Evolutionary conservation across 2,888 invertebrate genomes (phyloP), one percentile per base, ranked within the genome.

Genomic region (Nineta flava): DNA sequence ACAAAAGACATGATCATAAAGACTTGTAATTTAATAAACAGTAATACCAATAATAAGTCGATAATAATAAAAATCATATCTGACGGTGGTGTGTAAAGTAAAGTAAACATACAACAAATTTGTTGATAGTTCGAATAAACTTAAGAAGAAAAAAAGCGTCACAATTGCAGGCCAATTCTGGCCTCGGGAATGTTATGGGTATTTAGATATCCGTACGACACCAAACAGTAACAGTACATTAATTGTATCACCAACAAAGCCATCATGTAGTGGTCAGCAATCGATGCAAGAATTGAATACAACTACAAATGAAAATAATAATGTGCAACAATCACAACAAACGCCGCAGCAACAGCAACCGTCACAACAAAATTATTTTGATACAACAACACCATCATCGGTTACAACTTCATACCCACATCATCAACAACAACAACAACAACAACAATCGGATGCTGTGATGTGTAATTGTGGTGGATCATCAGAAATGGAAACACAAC

Each of bases 141-240:
- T 38, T 38, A n/a, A n/a, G 12, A n/a, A n/a, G n/a, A n/a, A 13
- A 13, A 2, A 15, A 2, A 38, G 4, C 15, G 38, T 38, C 38
- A n/a, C 34, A 15, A 46, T 46, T 34, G 46, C 35, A 17, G 47
- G 35, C 17, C 47, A 17, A 47, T 17, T n/a, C 15, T 47, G 47
- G 47, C 47, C 47, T 47, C 47, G 47, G 47, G 35, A 32, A 9
- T 44, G 44, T 44, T 44, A 44, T 44, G 44, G 44, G 17, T 44
- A 44, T 19, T 21, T 44, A 44, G 44, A 44, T 38, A 9, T 13
- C 21, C 43, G 21, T 10, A n/a, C 3, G 43, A 13, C 17, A n/a
- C 9, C 17, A 43, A 21, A 43, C n/a, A 21, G 21, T 17, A 43
- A 21, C n/a, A 38, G 12, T 21, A 19, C 43, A 21, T 21, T 13